Base-by-base conservation (phyloP, 2,888 invertebrate species). In the Dexiosoma caninum region DNA sequence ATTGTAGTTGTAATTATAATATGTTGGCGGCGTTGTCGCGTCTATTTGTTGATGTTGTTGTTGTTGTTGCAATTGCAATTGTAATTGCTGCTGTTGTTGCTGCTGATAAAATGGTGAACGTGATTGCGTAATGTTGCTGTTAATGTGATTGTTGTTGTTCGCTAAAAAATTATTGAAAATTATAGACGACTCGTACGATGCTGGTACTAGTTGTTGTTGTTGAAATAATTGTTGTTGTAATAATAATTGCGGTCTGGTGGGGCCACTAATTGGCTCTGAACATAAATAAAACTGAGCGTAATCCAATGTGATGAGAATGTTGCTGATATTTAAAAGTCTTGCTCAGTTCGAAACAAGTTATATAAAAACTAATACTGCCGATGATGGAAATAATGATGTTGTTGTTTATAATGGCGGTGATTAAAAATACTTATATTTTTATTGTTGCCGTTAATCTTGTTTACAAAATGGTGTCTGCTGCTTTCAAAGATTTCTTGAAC, bases 231-330 rank as follows among this genome's bases (percentile, higher is more conserved):
- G 81, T 42, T 72, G 85, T 72, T 86, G 87, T 83, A 86, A 85
- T 83, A 86, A 85, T 85, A 86, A 86, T 86, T 87, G 83, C 83
- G 83, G 83, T 84, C 81, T 83, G 82, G 77, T 83, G 82, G 80
- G 86, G 89, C 89, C 89, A 89, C 89, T 89, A 88, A 87, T 88
- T 87, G 89, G 89, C 89, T 87, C 89, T 87, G 88, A 86, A 87
- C 88, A 88, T 89, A 89, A 86, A 85, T 88, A 89, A 86, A 88
- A 85, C 89, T 88, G 88, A 86, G 89, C 89, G 88, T 89, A 89
- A 89, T 89, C 89, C 89, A 89, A 89, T 89, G 88, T 89, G 89
- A 87, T 85, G 88, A 78, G 66, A 82, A 78, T 82, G 67, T 12
- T 75, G 78, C 53, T 82, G 81, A 60, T 81, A 75, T 78, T 55